These are phyloP conservation scores for Anabacerthia variegaticeps DNA, from an alignment of 2,797 vertebrate genomes.

Conservation along the genomic window DNA sequence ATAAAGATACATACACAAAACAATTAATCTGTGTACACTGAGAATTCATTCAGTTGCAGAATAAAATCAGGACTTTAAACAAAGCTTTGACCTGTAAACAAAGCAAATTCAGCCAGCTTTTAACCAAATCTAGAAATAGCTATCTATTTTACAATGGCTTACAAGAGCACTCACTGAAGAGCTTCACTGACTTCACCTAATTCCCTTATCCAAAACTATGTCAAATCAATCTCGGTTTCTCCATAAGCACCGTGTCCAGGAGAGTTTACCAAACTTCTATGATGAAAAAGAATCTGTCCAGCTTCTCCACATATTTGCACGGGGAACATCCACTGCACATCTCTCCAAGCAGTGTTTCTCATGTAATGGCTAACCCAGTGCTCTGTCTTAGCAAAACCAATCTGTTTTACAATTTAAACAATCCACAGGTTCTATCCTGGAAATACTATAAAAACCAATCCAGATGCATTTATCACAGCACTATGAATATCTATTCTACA, in stretches of 20 bases:
- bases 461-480: conserved; percentile 81
- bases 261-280: conserved; percentile 64
- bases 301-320: conserved; percentile 57
- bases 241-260: conserved; percentile 70
- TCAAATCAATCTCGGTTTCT: conserved; percentile 74
- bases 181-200: conserved; percentile 68
- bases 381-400: conserved; percentile 73
- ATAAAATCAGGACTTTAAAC: conserved; percentile 77
- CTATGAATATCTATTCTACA: conserved; percentile 77
- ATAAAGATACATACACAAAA: conserved; percentile 80
- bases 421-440: conserved; percentile 79
- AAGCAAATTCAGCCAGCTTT: conserved; percentile 78
- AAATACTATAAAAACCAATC: conserved; percentile 80
- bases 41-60: conserved; percentile 78
- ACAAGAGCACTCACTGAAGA: conserved; percentile 71
- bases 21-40: conserved; percentile 79
- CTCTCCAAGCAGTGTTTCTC: conserved; percentile 53
- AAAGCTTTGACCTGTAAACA: conserved; percentile 81
- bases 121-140: conserved; percentile 77
- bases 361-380: conserved; percentile 71
- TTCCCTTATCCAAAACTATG: conserved; percentile 70
- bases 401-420: conserved; percentile 73
- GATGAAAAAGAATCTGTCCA: conserved; percentile 52
- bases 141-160: conserved; percentile 79
- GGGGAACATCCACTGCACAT: conserved; percentile 58